phyloP scores from a whole-genome alignment of 2,888 invertebrate genomes.

The Orthosia gracilis region DNA sequence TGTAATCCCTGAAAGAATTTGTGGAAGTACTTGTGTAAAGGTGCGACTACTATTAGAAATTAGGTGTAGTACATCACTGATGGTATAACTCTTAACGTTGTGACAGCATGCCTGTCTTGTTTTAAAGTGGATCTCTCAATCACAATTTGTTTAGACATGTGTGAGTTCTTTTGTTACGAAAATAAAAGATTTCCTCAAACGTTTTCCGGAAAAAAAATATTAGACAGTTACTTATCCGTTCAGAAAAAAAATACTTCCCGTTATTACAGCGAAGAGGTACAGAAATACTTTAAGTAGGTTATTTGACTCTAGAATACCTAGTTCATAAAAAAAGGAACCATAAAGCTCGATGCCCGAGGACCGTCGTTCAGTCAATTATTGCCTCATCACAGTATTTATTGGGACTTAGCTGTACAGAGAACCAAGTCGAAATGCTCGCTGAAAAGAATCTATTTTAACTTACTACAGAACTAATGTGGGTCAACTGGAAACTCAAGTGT shows the following conservation, averaged over 20 bases:
- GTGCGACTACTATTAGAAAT: constrained; percentile 47
- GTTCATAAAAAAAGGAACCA: constrained; percentile 9
- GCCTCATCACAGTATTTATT: constrained; percentile 47
- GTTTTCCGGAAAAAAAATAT: not conserved
- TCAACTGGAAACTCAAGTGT: constrained; percentile 27
- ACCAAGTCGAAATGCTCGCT: constrained; percentile 17
- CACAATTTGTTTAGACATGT: constrained; percentile 16
- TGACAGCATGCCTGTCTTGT: constrained; percentile 31
- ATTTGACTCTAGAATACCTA: constrained; percentile 1
- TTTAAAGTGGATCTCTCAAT: constrained; percentile 36
- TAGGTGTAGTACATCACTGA: constrained; percentile 19
- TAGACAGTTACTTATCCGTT: not conserved
- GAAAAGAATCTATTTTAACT: constrained; percentile 46
- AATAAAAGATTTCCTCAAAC: constrained; percentile 12
- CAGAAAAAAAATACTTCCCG: not conserved
- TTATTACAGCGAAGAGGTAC: not conserved
- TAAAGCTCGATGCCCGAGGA: constrained; percentile 14
- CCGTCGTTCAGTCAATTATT: constrained; percentile 38
- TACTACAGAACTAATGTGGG: constrained; percentile 35
- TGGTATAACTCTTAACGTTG: constrained; percentile 35
- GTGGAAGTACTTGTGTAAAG: constrained; percentile 45
- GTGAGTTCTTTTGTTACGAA: constrained; percentile 14
- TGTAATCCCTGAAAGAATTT: constrained; percentile 49
- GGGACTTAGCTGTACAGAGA: constrained; percentile 34
- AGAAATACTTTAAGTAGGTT: not conserved